phyloP scores from a whole-genome alignment of 2,888 invertebrate species.

The Rhorus exstirpatorius region DNA sequence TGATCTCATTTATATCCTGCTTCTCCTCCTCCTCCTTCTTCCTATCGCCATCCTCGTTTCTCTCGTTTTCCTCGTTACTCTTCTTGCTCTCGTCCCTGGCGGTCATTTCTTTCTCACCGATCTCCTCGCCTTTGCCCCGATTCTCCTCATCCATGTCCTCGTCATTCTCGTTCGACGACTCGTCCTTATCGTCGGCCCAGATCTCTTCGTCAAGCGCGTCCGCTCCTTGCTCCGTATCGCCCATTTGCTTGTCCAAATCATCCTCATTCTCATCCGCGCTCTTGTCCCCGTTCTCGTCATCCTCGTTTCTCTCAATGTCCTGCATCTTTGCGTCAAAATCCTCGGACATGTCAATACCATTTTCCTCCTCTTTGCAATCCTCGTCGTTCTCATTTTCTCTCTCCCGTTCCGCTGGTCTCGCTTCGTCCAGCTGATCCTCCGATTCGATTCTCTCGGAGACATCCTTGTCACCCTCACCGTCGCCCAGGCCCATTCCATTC shows the following conservation, averaged over 20 bases:
- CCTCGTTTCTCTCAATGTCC: slow-evolving; percentile 91
- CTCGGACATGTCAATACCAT: slow-evolving; percentile 98
- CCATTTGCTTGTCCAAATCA: slow-evolving; percentile 98
- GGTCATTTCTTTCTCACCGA: slow-evolving; percentile 90
- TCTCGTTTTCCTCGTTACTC: slow-evolving; percentile 73
- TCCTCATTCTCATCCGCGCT: slow-evolving; percentile 90
- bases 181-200: slow-evolving; percentile 94
- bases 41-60: slow-evolving; percentile 78
- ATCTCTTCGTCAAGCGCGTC: slow-evolving; percentile 93
- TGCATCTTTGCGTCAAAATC: slow-evolving; percentile 97
- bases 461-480: slow-evolving; percentile 97
- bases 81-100: slow-evolving; percentile 87
- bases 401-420: slow-evolving; percentile 93
- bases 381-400: slow-evolving; percentile 90
- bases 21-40: slow-evolving; percentile 87
- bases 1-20: slow-evolving; percentile 93
- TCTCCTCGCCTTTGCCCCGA: slow-evolving; percentile 78
- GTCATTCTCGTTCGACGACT: slow-evolving; percentile 88
- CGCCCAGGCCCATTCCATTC: slow-evolving; percentile 95
- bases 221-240: slow-evolving; percentile 95
- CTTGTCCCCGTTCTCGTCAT: slow-evolving; percentile 88
- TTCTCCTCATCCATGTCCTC: slow-evolving; percentile 88
- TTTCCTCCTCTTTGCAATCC: slow-evolving; percentile 95
- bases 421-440: slow-evolving; percentile 97
- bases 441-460: slow-evolving; percentile 97